A percentile compares a stretch with the other conserved stretches of the same genome.
Evolutionary conservation across 2,888 invertebrate species (phyloP).

Genomic region (Heliconius cydno): DNA sequence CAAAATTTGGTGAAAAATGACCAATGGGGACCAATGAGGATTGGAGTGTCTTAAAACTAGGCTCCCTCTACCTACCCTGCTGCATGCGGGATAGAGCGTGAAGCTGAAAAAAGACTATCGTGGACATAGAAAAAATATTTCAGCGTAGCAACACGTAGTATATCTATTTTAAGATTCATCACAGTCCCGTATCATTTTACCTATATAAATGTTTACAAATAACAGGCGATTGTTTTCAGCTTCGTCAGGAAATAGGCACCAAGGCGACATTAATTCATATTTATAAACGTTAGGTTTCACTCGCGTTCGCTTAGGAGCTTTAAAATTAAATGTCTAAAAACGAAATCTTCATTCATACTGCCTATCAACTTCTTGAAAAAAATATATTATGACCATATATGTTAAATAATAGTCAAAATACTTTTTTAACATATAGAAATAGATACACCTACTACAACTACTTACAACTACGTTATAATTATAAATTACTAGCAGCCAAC

Average conservation of each 20-base stretch:
- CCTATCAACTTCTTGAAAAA: too few species aligned
- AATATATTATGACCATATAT: too few species aligned
- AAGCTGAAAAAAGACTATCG: too few species aligned
- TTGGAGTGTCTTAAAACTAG: too few species aligned
- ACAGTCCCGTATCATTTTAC: neutral
- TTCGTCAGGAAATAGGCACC: neutral
- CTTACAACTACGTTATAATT: too few species aligned
- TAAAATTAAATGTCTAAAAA: neutral
- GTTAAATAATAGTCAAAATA: neutral
- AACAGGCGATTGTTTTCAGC: slow-evolving; percentile 1
- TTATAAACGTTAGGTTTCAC: slow-evolving; percentile 4
- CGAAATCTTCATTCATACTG: neutral
- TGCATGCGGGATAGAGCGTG: too few species aligned
- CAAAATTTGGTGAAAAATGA: too few species aligned
- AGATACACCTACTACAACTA: too few species aligned
- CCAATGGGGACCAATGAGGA: too few species aligned
- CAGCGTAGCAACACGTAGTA: neutral
- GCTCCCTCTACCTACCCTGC: too few species aligned
- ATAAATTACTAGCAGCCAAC: too few species aligned
- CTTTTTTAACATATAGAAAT: neutral
- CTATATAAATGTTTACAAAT: slow-evolving; percentile 10
- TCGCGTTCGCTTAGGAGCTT: neutral
- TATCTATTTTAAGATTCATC: neutral
- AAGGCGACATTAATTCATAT: slow-evolving; percentile 2
- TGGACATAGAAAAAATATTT: neutral